Percentiles rank a stretch among this genome's conserved stretches.
Conservation (phyloP, 1,140 invertebrate species). For the Drosophila littoralis region DNA sequence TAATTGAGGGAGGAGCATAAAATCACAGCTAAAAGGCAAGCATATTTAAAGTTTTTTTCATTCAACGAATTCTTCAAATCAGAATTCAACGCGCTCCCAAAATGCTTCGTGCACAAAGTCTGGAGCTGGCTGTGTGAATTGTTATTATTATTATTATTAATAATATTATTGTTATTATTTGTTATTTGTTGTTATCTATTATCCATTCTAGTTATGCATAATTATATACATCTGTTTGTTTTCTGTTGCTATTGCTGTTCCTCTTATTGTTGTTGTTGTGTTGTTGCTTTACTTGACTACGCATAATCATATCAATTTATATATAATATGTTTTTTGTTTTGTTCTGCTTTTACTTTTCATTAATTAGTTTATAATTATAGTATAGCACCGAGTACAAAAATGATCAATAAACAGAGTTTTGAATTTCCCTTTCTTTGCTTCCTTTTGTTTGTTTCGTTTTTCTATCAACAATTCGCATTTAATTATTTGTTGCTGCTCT, state of each 20-base stretch:
- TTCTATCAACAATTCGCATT: conserved; percentile 8
- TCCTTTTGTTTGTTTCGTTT: neutral
- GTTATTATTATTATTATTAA: conserved; percentile 9
- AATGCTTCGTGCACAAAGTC: conserved; percentile 46
- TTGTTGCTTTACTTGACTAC: conserved; percentile 67
- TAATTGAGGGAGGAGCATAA: conserved; percentile 8
- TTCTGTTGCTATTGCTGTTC: conserved; percentile 35
- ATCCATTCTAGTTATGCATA: conserved; percentile 42
- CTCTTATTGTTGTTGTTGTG: conserved; percentile 42
- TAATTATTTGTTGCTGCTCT: conserved; percentile 6
- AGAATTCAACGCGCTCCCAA: conserved; percentile 39
- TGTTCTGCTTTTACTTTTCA: conserved; percentile 42
- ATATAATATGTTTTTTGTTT: conserved; percentile 47
- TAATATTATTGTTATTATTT: conserved; percentile 9
- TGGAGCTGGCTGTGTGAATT: conserved; percentile 34
- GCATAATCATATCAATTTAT: conserved; percentile 68
- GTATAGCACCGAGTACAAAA: conserved; percentile 83
- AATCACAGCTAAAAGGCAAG: conserved; percentile 82
- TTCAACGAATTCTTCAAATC: conserved; percentile 23
- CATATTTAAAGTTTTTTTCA: conserved; percentile 57
- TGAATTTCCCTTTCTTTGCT: conserved; percentile 51
- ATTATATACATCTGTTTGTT: conserved; percentile 55
- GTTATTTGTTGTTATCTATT: conserved; percentile 40
- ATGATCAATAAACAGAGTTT: conserved; percentile 80
- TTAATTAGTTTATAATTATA: conserved; percentile 82